These are phyloP conservation scores for Biston betularia DNA, from an alignment of 2,888 invertebrate species.

Conservation along the genomic window DNA sequence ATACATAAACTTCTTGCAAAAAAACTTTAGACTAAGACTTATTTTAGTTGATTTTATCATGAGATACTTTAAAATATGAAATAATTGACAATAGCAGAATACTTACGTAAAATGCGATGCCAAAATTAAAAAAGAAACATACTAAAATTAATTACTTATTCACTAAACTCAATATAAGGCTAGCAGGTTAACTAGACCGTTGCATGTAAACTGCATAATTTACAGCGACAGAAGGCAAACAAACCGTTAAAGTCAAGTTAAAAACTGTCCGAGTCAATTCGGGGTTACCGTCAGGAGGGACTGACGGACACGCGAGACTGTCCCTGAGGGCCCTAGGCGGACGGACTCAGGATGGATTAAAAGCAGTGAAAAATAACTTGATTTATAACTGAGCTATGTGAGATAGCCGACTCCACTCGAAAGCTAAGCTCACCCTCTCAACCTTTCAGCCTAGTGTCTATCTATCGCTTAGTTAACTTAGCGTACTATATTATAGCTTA, in stretches of 20 bases:
- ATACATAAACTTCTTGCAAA: no score
- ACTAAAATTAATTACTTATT: neutral
- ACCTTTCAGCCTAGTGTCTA: no score
- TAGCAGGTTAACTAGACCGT: conserved; percentile 15
- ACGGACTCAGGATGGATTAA: conserved; percentile 8
- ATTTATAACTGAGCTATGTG: no score
- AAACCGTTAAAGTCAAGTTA: conserved; percentile 55
- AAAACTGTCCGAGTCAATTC: conserved; percentile 63
- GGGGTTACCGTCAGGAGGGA: conserved; percentile 57
- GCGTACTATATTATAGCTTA: no score
- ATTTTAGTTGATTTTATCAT: no score
- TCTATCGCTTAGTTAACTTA: no score
- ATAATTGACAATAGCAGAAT: no score
- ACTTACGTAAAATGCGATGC: no score
- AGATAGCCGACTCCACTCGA: no score
- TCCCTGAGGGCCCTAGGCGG: conserved; percentile 58
- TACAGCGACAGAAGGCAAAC: conserved; percentile 47
- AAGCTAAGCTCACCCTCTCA: no score
- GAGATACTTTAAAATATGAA: no score
- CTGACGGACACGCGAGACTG: conserved; percentile 67
- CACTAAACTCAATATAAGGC: neutral
- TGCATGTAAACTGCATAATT: conserved; percentile 46
- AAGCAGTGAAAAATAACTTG: neutral
- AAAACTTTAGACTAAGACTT: no score
- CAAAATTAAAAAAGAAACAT: neutral